A percentile compares a stretch with the other conserved stretches of the same genome.
Conservation (phyloP, 2,888 invertebrate species). For the Hirtodrosophila confusa region DNA sequence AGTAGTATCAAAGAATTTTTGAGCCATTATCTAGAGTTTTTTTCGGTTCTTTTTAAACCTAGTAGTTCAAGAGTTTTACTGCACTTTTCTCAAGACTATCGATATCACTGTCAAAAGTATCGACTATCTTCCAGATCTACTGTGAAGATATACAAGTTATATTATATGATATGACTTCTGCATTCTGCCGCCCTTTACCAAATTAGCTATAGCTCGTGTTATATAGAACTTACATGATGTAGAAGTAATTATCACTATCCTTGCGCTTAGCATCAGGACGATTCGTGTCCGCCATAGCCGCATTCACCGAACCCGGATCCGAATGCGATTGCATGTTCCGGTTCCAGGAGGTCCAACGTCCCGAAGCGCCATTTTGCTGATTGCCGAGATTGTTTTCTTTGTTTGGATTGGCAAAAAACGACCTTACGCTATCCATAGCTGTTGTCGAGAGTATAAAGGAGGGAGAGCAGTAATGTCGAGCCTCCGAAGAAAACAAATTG, state of each 20-base stretch:
- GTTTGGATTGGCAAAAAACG: conserved; percentile 74
- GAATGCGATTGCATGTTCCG: conserved; percentile 47
- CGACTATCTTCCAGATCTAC: too few species aligned
- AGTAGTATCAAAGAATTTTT: too few species aligned
- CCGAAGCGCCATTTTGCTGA: conserved; percentile 56
- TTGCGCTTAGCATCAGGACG: conserved; percentile 73
- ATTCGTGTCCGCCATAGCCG: conserved; percentile 57
- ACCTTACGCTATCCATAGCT: conserved; percentile 78
- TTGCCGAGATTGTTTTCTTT: conserved; percentile 67
- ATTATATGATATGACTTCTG: too few species aligned
- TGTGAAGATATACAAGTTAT: too few species aligned
- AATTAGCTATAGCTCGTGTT: too few species aligned
- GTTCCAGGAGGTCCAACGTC: conserved; percentile 66
- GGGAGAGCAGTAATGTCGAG: conserved; percentile 48
- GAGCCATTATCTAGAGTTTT: too few species aligned
- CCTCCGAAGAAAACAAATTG: conserved; percentile 63
- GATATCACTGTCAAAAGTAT: too few species aligned
- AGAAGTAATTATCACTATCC: conserved; percentile 83
- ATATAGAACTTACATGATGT: conserved; percentile 82
- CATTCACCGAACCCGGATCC: conserved; percentile 53
- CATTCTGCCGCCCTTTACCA: too few species aligned
- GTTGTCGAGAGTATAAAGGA: conserved; percentile 1
- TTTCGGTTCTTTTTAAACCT: too few species aligned
- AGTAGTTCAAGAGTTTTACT: too few species aligned
- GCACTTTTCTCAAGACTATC: too few species aligned